Percentiles rank a stretch among this genome's conserved stretches.
Conservation (phyloP, 2,888 invertebrate species). For the Meta bourneti region DNA sequence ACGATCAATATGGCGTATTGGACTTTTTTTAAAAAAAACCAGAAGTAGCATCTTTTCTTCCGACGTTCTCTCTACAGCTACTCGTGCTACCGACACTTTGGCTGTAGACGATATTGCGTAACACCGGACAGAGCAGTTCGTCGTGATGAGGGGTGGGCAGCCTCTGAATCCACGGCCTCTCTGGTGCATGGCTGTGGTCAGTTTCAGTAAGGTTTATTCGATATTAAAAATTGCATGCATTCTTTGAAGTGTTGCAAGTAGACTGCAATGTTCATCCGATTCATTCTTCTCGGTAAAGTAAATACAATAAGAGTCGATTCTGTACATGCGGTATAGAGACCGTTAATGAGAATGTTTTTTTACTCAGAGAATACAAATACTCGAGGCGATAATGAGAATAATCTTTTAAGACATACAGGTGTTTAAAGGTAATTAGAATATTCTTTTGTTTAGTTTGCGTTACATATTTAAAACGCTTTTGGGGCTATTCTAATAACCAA, state of each 20-base stretch:
- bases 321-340: no score
- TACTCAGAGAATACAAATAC: no score
- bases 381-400: no score
- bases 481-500: no score
- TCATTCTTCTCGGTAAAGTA: neutral
- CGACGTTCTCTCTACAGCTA: conserved; percentile 11
- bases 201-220: conserved; percentile 8
- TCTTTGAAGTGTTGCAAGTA: conserved; percentile 10
- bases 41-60: conserved; percentile 72
- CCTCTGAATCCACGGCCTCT: conserved; percentile 37
- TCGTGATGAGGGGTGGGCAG: conserved; percentile 67
- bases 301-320: no score
- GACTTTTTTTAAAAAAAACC: conserved; percentile 1
- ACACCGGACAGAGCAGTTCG: conserved; percentile 43
- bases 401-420: no score
- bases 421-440: no score
- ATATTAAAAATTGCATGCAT: conserved; percentile 29
- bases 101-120: conserved; percentile 15
- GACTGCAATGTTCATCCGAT: conserved; percentile 5
- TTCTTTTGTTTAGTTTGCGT: no score
- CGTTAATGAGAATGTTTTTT: no score
- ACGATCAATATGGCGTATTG: conserved; percentile 11
- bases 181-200: conserved; percentile 16
- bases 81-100: neutral
- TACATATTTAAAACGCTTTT: no score